A percentile compares a stretch with the other conserved stretches of the same genome.
These are phyloP conservation scores for Lycaena phlaeas DNA, from an alignment of 2,888 invertebrate genomes.

Conservation along the genomic window DNA sequence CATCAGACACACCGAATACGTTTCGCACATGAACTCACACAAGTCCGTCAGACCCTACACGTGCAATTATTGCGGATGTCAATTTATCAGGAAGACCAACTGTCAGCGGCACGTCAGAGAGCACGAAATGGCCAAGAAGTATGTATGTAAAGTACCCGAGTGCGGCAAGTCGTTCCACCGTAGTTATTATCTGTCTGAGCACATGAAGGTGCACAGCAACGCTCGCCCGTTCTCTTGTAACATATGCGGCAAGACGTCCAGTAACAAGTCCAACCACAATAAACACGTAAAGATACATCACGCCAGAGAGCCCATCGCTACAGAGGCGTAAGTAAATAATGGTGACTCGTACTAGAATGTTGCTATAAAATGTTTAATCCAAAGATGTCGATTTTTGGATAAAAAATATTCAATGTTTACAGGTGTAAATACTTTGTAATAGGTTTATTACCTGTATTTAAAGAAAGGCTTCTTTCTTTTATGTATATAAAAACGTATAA, in stretches of 20 bases:
- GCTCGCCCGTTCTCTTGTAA: constrained; percentile 86
- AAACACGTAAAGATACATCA: constrained; percentile 93
- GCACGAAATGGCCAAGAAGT: constrained; percentile 86
- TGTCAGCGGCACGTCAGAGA: constrained; percentile 87
- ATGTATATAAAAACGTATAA: not conserved
- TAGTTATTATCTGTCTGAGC: constrained; percentile 89
- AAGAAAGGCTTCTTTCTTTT: too few relatives aligned
- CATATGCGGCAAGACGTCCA: constrained; percentile 90
- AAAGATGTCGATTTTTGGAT: not conserved
- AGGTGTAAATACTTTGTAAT: not conserved
- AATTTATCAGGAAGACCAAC: constrained; percentile 91
- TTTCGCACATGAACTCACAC: constrained; percentile 90
- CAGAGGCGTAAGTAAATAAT: constrained; percentile 76
- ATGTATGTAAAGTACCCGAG: constrained; percentile 79
- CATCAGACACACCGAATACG: constrained; percentile 84
- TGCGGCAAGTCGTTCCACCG: constrained; percentile 90
- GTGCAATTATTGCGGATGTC: constrained; percentile 91
- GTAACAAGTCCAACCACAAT: constrained; percentile 92
- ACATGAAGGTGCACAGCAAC: constrained; percentile 89
- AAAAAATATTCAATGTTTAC: too few relatives aligned
- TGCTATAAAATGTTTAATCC: constrained; percentile 8
- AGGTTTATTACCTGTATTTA: too few relatives aligned
- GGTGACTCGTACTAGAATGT: not conserved
- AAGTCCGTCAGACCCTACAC: constrained; percentile 88
- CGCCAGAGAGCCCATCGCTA: constrained; percentile 88